These are phyloP conservation scores for Gryllus bimaculatus DNA, from an alignment of 1,140 invertebrate genomes.

Conservation along the genomic window DNA sequence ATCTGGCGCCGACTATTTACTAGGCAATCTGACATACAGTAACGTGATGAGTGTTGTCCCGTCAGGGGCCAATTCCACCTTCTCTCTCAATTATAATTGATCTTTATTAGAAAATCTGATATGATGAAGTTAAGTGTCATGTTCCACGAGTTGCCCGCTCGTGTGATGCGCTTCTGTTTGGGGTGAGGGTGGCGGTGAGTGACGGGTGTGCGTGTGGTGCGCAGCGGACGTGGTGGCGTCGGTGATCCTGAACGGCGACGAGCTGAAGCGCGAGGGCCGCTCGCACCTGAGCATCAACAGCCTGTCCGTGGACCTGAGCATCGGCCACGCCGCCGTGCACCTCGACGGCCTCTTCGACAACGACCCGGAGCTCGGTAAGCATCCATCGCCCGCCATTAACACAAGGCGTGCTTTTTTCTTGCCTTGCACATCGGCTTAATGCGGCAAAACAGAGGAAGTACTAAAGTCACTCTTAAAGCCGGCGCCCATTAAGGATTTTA, in stretches of 20 bases:
- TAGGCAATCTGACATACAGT: too few relatives aligned
- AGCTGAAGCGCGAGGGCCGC: constrained; percentile 37
- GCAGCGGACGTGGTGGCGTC: constrained; percentile 52
- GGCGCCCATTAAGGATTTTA: neutral
- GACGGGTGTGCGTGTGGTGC: neutral
- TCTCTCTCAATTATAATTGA: too few relatives aligned
- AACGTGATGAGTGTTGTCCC: too few relatives aligned
- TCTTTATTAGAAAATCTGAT: too few relatives aligned
- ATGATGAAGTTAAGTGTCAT: too few relatives aligned
- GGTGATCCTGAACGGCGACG: constrained; percentile 45
- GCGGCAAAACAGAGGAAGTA: neutral
- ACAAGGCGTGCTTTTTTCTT: neutral
- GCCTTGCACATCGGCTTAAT: neutral
- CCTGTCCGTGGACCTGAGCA: constrained; percentile 51
- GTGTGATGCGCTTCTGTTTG: too few relatives aligned
- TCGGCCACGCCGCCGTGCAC: constrained; percentile 47
- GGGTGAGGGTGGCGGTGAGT: too few relatives aligned
- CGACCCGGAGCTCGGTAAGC: constrained; percentile 45
- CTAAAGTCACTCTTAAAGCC: neutral
- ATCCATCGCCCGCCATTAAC: neutral
- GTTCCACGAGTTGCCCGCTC: too few relatives aligned
- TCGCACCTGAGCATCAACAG: constrained; percentile 47
- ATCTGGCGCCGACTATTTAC: too few relatives aligned
- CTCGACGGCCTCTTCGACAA: constrained; percentile 61
- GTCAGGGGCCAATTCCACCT: too few relatives aligned